Base-by-base conservation (phyloP, 1,140 invertebrate species). In the Pinna nobilis region DNA sequence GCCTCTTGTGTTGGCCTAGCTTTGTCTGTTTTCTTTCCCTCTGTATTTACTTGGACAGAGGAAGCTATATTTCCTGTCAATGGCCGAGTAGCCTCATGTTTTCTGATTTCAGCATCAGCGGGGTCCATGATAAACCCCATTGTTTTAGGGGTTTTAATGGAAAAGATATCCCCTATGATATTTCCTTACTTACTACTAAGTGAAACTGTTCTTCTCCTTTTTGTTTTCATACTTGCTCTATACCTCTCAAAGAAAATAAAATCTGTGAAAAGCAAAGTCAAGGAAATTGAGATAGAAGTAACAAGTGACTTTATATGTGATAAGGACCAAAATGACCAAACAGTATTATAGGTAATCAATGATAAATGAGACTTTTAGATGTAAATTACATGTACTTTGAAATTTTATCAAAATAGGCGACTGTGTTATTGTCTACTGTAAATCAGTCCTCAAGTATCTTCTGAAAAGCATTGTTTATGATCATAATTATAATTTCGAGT, bases 71-170 rank as follows among this genome's bases (percentile, higher is more conserved):
- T 79, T 5, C 51, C 50, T 11, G 67, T 83, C 0, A 77, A 71
- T 3, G 82, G 80, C 1, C 59, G 49, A 25, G 39, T 80, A 18
- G 51, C 76, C 20, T 77, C 82, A 5, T 25, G 76, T 4, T 70
- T 79, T 32, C 32, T 79, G 32, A 70, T 79, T 20, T 67, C 79
- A 4, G 47, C 60, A 1, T 70, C 74, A n/a, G 7, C 30, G 13
- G 78, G 76, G 11, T 60, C 70, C n/a, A 78, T 76, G 18, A 44
- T 67, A 4, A 80, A 80, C 66, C 78, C 81, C 0, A 53, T 70
- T 15, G 33, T 82, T 13, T 44, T 82, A 3, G 81, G 81, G 15
- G 70, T 74, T 30, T 47, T 82, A 33, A 81, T 82, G 81, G 69
- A 79, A 15, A 11, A 64, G 15, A 70, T 63, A n/a, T 59, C 71